phyloP scores from a whole-genome alignment of 2,113 vertebrate genomes.

The Clarias macrocephalus region DNA sequence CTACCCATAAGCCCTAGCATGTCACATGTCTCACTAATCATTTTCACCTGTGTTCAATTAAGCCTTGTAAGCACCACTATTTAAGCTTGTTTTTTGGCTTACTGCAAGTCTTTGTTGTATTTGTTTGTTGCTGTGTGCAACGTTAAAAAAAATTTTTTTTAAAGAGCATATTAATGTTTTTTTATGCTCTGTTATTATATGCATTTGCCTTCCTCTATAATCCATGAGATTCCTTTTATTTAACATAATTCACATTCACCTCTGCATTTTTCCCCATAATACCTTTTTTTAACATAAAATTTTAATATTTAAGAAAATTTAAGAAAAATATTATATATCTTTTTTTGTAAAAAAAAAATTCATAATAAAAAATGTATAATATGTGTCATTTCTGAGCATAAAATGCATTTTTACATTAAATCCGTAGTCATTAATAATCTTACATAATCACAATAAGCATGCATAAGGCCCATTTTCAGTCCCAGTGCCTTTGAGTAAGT shows the following conservation, averaged over 20 bases:
- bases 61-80: background rate
- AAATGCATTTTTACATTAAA: background rate
- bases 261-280: background rate
- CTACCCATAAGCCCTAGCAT: background rate
- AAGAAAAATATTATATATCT: too few relatives aligned
- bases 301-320: too few relatives aligned
- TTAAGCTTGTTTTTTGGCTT: background rate
- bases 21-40: background rate
- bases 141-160: background rate
- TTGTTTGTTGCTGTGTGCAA: background rate
- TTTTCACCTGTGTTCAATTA: background rate
- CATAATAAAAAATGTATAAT: background rate
- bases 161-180: background rate
- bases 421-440: background rate
- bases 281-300: background rate
- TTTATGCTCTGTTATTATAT: background rate
- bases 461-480: background rate
- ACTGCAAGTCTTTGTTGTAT: background rate
- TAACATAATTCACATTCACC: background rate
- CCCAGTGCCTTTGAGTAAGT: background rate
- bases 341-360: too few relatives aligned
- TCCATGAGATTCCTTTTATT: background rate
- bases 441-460: background rate
- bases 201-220: background rate
- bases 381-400: background rate